Percentiles rank a stretch among this genome's conserved stretches.
Conservation (phyloP, 2,113 vertebrate species). For the Gila orcuttii region DNA sequence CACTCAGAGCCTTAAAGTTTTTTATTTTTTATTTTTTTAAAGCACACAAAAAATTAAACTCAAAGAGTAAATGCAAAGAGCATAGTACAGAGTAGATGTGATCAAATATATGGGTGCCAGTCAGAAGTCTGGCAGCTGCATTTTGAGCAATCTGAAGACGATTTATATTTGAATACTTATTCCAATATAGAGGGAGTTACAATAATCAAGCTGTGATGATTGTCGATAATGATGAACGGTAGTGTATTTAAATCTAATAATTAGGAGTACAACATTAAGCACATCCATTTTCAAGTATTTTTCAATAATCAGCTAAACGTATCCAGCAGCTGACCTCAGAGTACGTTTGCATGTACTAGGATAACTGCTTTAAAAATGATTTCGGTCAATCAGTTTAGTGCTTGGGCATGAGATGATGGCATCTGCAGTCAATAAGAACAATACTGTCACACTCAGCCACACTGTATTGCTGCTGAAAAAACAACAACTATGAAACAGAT, state of each 20-base stretch:
- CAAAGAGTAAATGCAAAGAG: neutral
- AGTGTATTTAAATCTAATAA: neutral
- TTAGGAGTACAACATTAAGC: neutral
- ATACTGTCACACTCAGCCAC: neutral
- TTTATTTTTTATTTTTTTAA: neutral
- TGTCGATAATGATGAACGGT: neutral
- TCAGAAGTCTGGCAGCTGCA: no score
- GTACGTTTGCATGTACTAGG: neutral
- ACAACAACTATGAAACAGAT: neutral
- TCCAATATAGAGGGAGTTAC: no score
- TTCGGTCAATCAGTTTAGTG: neutral
- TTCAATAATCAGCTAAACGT: neutral
- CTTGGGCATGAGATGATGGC: conserved; percentile 14
- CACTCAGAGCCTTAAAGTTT: neutral
- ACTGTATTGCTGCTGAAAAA: neutral
- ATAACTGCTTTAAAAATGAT: neutral
- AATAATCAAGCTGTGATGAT: no score
- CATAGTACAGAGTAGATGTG: neutral
- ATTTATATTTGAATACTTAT: no score
- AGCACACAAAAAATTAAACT: neutral
- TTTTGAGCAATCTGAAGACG: no score
- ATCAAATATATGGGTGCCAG: conserved; percentile 59
- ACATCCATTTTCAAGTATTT: neutral
- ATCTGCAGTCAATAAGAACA: neutral
- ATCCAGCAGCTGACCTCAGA: neutral